These are phyloP conservation scores for Oryzias javanicus DNA, from an alignment of 2,113 vertebrate genomes.

Conservation along the genomic window DNA sequence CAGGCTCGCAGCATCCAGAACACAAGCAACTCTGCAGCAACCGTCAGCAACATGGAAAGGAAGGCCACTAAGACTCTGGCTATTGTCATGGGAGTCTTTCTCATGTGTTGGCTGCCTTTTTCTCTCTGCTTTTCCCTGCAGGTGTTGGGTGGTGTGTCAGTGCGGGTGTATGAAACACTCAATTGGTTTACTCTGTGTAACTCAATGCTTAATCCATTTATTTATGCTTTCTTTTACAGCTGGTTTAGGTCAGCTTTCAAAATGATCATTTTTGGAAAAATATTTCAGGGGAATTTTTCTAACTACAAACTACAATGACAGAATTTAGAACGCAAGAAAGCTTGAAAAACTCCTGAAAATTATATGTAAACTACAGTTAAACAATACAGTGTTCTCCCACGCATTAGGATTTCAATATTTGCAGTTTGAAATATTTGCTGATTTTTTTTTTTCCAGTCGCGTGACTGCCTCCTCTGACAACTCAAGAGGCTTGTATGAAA, in stretches of 20 bases:
- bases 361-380: too few species aligned
- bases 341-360: too few species aligned
- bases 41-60: slow-evolving; percentile 20
- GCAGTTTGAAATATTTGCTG: too few species aligned
- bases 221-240: slow-evolving; percentile 29
- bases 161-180: slow-evolving; percentile 7
- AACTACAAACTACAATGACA: slow-evolving; percentile 4
- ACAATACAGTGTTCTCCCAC: too few species aligned
- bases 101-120: slow-evolving; percentile 25
- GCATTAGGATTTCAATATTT: too few species aligned
- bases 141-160: slow-evolving; percentile 1
- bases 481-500: too few species aligned
- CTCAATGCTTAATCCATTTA: slow-evolving; percentile 24
- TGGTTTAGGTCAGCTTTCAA: slow-evolving; percentile 21
- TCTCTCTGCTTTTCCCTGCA: slow-evolving; percentile 23
- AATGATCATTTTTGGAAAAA: slow-evolving; percentile 14
- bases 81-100: slow-evolving; percentile 36
- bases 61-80: slow-evolving; percentile 49
- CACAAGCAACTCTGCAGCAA: slow-evolving; percentile 5
- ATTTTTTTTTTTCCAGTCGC: too few species aligned
- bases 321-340: not conserved
- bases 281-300: not conserved
- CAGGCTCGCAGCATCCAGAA: slow-evolving; percentile 25
- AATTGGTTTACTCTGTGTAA: slow-evolving; percentile 20
- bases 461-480: too few species aligned